Conservation (phyloP, 2,888 invertebrate species). For the Cantharis rufa region DNA sequence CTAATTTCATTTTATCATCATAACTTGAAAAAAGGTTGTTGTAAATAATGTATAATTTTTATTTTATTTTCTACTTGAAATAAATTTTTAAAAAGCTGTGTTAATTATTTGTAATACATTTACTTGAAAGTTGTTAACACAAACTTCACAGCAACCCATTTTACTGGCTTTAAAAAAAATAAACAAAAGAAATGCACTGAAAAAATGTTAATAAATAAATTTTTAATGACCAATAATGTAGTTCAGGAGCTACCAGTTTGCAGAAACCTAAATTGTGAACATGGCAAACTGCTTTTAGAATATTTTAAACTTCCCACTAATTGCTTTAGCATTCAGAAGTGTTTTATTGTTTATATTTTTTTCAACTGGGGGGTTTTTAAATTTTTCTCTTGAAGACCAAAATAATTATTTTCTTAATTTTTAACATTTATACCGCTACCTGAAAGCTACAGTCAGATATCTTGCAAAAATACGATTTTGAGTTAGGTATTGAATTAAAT, state of each 20-base stretch:
- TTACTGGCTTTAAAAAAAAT: neutral
- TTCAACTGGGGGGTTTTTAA: neutral
- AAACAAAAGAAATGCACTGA: no score
- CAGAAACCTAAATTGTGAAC: neutral
- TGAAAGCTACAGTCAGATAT: no score
- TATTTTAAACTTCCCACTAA: no score
- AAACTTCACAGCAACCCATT: neutral
- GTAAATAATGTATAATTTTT: slow-evolving; percentile 12
- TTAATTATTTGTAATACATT: neutral
- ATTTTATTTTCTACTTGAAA: slow-evolving; percentile 4
- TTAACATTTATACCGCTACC: no score
- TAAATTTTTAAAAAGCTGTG: slow-evolving; percentile 2
- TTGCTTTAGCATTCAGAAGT: neutral
- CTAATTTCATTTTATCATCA: slow-evolving; percentile 4
- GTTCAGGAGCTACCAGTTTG: neutral
- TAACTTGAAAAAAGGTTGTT: neutral
- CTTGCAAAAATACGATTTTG: no score
- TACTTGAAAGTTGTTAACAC: neutral
- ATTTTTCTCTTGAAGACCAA: neutral
- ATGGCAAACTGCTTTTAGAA: no score
- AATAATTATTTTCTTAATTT: neutral
- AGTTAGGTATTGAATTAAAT: no score
- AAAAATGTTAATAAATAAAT: no score
- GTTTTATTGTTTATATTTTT: neutral
- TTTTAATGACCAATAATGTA: neutral